Evolutionary conservation across 2,113 vertebrate species (phyloP).

Genomic region (Vidua macroura): DNA sequence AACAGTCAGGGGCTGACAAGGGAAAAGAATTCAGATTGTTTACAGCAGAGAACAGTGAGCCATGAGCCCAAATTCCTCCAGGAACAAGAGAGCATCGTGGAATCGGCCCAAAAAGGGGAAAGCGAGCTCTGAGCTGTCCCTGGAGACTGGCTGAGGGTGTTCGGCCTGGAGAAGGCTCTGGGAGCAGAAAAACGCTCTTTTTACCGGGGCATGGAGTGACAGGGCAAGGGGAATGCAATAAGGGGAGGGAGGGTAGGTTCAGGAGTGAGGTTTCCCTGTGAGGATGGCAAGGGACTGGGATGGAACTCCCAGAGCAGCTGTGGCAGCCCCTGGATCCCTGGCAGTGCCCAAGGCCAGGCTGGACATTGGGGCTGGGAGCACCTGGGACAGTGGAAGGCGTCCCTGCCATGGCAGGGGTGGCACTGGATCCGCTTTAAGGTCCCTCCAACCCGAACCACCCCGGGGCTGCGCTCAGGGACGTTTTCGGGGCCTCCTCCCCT

Average conservation of each 20-base stretch:
- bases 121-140: rapidly evolving
- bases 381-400: background rate
- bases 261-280: background rate
- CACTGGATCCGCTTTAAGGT: rapidly evolving
- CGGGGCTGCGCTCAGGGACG: background rate
- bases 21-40: rapidly evolving
- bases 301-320: background rate
- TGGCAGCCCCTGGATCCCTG: background rate
- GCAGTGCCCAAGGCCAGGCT: background rate
- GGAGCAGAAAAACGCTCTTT: background rate
- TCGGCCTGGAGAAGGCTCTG: background rate
- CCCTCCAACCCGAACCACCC: background rate
- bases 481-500: background rate
- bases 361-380: background rate
- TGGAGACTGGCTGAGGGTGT: background rate
- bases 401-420: background rate
- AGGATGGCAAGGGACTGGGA: rapidly evolving
- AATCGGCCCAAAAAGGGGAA: rapidly evolving
- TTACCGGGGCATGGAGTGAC: background rate
- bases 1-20: rapidly evolving
- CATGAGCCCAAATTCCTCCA: rapidly evolving
- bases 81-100: too few species aligned
- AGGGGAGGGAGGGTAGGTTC: rapidly evolving
- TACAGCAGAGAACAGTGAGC: rapidly evolving
- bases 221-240: background rate